Evolutionary conservation across 1,140 invertebrate genomes (phyloP).

Genomic region (Drusus annulatus): DNA sequence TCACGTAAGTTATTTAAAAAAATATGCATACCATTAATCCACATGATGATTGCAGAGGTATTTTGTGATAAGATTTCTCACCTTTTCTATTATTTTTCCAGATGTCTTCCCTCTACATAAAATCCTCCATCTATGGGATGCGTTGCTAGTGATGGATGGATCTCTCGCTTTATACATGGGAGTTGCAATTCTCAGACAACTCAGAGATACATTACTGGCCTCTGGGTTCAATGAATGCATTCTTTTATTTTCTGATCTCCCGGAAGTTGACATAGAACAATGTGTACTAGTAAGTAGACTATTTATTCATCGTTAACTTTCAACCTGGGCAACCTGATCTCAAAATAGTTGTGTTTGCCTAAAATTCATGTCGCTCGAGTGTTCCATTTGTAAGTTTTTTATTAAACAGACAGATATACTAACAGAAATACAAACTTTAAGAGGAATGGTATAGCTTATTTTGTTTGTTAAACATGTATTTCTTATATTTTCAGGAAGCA

Average conservation of each 20-base stretch:
- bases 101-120: constrained; percentile 98
- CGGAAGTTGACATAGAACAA: constrained; percentile 96
- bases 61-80: too few relatives aligned
- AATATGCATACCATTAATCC: background rate
- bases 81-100: constrained; percentile 65
- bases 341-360: too few relatives aligned
- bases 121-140: constrained; percentile 98
- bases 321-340: too few relatives aligned
- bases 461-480: too few relatives aligned
- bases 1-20: constrained; percentile 84
- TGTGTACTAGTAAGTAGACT: constrained; percentile 81
- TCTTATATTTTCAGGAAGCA: constrained; percentile 75
- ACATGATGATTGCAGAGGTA: too few relatives aligned
- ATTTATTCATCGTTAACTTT: background rate
- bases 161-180: constrained; percentile 97
- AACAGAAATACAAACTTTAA: too few relatives aligned
- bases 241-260: constrained; percentile 95
- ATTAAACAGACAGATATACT: too few relatives aligned
- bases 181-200: constrained; percentile 91
- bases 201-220: constrained; percentile 86
- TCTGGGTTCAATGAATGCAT: constrained; percentile 99
- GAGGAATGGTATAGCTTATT: too few relatives aligned
- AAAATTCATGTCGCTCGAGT: too few relatives aligned
- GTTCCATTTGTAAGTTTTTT: too few relatives aligned
- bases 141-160: constrained; percentile 92